A percentile compares a stretch with the other conserved stretches of the same genome.
These are phyloP conservation scores for Lasioglossum leucozonium DNA, from an alignment of 2,888 invertebrate genomes.

Conservation along the genomic window DNA sequence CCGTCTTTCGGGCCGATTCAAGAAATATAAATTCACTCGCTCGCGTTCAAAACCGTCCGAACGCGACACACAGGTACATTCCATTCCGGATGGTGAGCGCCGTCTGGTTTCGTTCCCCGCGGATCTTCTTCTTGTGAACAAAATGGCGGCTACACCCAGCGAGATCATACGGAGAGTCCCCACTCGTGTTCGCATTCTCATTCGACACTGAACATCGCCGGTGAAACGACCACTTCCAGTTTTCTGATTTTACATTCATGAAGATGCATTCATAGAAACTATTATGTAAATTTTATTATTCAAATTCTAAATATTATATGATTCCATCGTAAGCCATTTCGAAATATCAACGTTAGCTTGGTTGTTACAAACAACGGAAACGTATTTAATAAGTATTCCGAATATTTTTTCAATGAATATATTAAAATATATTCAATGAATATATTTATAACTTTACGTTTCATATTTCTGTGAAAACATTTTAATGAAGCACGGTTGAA, in stretches of 20 bases:
- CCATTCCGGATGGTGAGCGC: not conserved
- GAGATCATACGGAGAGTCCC: not conserved
- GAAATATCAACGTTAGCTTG: no score
- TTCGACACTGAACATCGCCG: not conserved
- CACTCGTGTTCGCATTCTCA: not conserved
- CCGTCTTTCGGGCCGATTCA: conserved; percentile 55
- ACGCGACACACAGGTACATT: conserved; percentile 49
- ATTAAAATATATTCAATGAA: no score
- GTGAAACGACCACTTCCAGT: not conserved
- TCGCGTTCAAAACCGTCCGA: conserved; percentile 48
- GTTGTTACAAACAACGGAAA: no score
- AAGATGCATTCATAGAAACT: not conserved
- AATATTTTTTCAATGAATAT: no score
- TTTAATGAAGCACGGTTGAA: not conserved
- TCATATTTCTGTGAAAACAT: not conserved
- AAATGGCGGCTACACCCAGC: not conserved
- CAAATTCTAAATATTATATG: no score
- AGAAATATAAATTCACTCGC: conserved; percentile 63
- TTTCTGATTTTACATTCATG: not conserved
- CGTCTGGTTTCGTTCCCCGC: not conserved
- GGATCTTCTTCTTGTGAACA: not conserved
- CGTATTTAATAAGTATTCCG: no score
- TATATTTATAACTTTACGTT: no score
- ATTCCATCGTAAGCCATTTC: no score
- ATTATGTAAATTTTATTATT: not conserved